A percentile compares a stretch with the other conserved stretches of the same genome.
Conservation (phyloP, 2,888 invertebrate genomes). For the Thymelicus sylvestris region DNA sequence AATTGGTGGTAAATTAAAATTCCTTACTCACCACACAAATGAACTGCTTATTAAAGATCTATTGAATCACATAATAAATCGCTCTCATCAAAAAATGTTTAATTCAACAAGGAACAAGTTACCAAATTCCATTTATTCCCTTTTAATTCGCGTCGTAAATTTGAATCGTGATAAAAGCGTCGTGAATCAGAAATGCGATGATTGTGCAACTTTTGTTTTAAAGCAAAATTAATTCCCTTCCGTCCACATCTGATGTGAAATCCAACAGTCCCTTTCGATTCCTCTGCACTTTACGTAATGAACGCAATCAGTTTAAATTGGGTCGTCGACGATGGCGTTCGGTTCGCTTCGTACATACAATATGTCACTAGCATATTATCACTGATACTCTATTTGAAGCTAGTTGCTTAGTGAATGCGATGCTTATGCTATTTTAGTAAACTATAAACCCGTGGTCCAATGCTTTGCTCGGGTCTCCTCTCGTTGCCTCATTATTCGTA, state of each 20-base stretch:
- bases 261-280: conserved; percentile 32
- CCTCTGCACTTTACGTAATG: conserved; percentile 37
- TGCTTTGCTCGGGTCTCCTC: too few relatives aligned
- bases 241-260: conserved; percentile 26
- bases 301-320: conserved; percentile 33
- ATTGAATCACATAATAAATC: conserved; percentile 3
- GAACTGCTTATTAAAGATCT: background rate
- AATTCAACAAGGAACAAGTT: conserved; percentile 10
- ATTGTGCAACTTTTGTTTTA: conserved; percentile 26
- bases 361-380: conserved; percentile 18
- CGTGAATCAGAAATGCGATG: conserved; percentile 15
- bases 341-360: conserved; percentile 13
- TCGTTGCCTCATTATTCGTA: too few relatives aligned
- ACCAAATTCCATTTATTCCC: conserved; percentile 24
- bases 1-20: too few relatives aligned
- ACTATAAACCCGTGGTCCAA: too few relatives aligned
- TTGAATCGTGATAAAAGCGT: conserved; percentile 13
- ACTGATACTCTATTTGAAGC: conserved; percentile 21
- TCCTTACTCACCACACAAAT: too few relatives aligned
- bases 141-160: conserved; percentile 25
- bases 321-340: conserved; percentile 27
- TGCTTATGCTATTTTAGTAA: background rate
- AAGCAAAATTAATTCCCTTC: conserved; percentile 30
- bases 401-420: background rate
- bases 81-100: conserved; percentile 1